Percentiles rank a stretch among this genome's conserved stretches.
phyloP scores from a whole-genome alignment of 2,888 invertebrate genomes.

The Zaprionus obscuricornis region DNA sequence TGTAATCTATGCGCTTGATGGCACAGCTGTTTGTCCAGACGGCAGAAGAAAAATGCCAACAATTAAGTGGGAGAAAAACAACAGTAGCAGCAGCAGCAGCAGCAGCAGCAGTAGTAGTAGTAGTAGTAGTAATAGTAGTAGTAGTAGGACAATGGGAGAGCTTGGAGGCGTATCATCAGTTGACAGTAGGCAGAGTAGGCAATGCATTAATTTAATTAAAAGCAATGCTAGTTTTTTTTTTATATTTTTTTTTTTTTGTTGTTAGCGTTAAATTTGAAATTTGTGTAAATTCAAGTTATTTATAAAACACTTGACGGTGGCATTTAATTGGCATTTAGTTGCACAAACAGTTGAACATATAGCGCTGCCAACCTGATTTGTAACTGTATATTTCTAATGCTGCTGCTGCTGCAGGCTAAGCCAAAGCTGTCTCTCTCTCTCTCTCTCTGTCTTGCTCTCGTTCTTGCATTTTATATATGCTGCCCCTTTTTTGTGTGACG shows the following conservation, averaged over 20 bases:
- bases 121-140: too few relatives aligned
- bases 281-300: constrained; percentile 72
- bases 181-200: constrained; percentile 53
- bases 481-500: constrained; percentile 41
- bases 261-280: constrained; percentile 60
- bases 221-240: constrained; percentile 31
- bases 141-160: not conserved
- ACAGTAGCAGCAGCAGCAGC: constrained; percentile 24
- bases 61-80: constrained; percentile 70
- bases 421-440: too few relatives aligned
- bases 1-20: constrained; percentile 79
- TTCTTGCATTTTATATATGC: not conserved
- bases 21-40: constrained; percentile 79
- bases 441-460: too few relatives aligned
- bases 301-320: constrained; percentile 74
- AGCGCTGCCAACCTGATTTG: constrained; percentile 50
- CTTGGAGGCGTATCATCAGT: not conserved
- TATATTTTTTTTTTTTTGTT: not conserved
- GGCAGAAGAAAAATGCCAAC: constrained; percentile 75
- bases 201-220: constrained; percentile 80
- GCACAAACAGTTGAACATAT: constrained; percentile 18
- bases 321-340: constrained; percentile 58
- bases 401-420: constrained; percentile 22
- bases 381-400: constrained; percentile 1
- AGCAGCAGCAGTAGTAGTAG: not conserved